Evolutionary conservation across 2,113 vertebrate genomes (phyloP).

Genomic region (Apeltes quadracus): DNA sequence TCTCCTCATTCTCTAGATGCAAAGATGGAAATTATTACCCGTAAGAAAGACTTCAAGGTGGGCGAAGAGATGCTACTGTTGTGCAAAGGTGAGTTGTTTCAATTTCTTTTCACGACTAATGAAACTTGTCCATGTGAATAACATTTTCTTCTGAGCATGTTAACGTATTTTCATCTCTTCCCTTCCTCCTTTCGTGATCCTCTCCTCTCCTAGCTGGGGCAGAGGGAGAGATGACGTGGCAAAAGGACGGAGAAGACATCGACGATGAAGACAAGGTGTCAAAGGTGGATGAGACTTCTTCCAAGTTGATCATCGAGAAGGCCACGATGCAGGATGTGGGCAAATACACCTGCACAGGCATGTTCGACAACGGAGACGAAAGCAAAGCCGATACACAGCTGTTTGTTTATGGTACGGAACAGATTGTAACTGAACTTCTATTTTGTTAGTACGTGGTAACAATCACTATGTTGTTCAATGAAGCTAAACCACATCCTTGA

Average conservation of each 20-base stretch:
- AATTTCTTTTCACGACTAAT: neutral
- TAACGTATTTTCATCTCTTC: neutral
- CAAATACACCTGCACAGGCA: constrained; percentile 66
- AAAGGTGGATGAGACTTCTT: constrained; percentile 63
- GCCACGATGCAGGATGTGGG: constrained; percentile 57
- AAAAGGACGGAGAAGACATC: constrained; percentile 59
- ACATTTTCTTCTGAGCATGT: neutral
- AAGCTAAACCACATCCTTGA: neutral
- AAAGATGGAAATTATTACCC: constrained; percentile 59
- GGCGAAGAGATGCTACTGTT: constrained; percentile 62
- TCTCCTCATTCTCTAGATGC: constrained; percentile 60
- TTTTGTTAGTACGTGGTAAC: neutral
- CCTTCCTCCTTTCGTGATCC: neutral
- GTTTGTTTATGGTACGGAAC: constrained; percentile 72
- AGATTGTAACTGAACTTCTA: neutral
- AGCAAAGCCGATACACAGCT: neutral
- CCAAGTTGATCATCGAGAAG: constrained; percentile 56
- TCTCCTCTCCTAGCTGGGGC: constrained; percentile 45
- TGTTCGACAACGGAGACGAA: neutral
- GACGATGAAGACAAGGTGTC: constrained; percentile 33
- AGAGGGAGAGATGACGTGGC: constrained; percentile 71
- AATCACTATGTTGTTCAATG: neutral
- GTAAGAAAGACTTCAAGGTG: constrained; percentile 54
- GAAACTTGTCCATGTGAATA: neutral
- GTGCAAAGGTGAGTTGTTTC: constrained; percentile 76